Base-by-base conservation (phyloP, 2,797 vertebrate genomes). In the Dicrostonyx torquatus region DNA sequence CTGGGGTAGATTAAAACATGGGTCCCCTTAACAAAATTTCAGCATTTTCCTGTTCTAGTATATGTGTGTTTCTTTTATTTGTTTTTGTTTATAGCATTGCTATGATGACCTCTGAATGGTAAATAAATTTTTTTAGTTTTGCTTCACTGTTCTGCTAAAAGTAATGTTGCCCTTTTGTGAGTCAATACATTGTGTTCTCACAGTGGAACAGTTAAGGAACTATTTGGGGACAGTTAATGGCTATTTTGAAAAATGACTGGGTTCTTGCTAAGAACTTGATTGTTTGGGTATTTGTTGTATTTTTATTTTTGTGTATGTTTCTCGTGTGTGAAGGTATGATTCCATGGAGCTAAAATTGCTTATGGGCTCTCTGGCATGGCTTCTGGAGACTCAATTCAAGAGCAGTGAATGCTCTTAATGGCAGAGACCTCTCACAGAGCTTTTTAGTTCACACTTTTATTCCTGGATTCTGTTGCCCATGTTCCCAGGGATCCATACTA, bases 1-100 rank as follows among this genome's bases (percentile, higher is more conserved):
- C 34, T 75, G 48, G 29, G 3, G 10, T 31, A 6, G 8, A 15
- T 20, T 62, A 37, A 90, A 82, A 34, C 53, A 24, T 15, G 31
- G 4, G 29, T 87, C 85, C 76, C 86, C 17, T 22, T 62, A 89
- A 53, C 5, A n/a, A 22, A 96, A 50, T 89, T 94, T 90, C 12
- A 80, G 22, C 31, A 70, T 24, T 85, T 78, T 55, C 50, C 40
- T 68, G 8, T 34, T 53, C 34, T 53, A 53, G 64, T 34, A 0
- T 64, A 29, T 53, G 22, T 34, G 31, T 26, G 26, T 53, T 80
- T 48, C 34, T 55, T 58, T 37, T 40, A 17, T 76, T 31, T 31
- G 29, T 77, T 34, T 29, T 45, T 31, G 29, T 64, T 83, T 48
- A 48, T 22, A 66, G 40, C 80, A 48, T 48, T 83, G 40, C 29